Evolutionary conservation across 2,113 vertebrate genomes (phyloP), one percentile per base, ranked within the genome.

Genomic region (Tinamus guttatus): DNA sequence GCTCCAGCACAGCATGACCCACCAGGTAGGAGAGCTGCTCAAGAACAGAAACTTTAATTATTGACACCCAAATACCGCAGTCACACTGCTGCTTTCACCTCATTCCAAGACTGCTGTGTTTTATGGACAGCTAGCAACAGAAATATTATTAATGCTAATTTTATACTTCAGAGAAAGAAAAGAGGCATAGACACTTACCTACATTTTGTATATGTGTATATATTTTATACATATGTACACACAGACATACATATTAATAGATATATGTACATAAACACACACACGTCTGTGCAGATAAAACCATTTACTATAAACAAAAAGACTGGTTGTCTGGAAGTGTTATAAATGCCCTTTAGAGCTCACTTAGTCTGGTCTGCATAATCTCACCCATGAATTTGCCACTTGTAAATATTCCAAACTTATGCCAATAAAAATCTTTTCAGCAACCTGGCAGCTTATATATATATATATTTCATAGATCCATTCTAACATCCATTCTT

Each of bases 351-450:
- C 75, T 76, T 95, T 75, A 90, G 85, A 94, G 34, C 74, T 87
- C 83, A n/a, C 75, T 93, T 68, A 84, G 52, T 10, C 47, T 54
- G 54, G 65, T 52, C 83, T 92, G 54, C 83, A 85, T 62, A 96
- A 86, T 81, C 52, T 94, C 80, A 90, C 62, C 86, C 92, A 77
- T 85, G 80, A 94, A 64, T 92, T 68, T 79, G 58, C 74, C 88
- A 90, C 93, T 90, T 93, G 93, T 93, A 96, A 93, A 93, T 90
- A 94, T 49, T 88, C 27, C 88, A 94, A 84, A 95, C 75, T 92
- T 65, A 92, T 45, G 65, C 82, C 90, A 93, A 85, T 93, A 96
- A 94, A 58, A 94, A 81, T 60, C 58, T 74, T 89, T 80, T 81
- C 49, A 90, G 82, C 47, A 86, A 87, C 85, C 87, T 95, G 82